phyloP scores from a whole-genome alignment of 1,140 invertebrate species.

The Drosophila simulans region DNA sequence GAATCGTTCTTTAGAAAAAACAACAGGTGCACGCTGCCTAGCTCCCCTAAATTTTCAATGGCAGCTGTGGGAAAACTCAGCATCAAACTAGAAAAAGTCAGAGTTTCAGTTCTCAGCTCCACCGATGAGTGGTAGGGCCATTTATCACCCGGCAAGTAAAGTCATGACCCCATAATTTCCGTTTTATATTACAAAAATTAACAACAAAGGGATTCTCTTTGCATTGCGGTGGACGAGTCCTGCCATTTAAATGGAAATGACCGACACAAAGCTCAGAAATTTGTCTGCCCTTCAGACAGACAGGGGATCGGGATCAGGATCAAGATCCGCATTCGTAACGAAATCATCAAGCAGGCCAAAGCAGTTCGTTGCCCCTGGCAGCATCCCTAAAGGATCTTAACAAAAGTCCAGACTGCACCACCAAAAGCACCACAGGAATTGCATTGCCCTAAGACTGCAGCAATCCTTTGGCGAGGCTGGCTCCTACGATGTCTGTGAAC shows the following conservation, averaged over 20 bases:
- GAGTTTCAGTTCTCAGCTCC: slow-evolving; percentile 18
- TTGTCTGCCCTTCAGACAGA: slow-evolving; percentile 38
- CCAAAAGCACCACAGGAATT: slow-evolving; percentile 36
- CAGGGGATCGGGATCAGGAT: slow-evolving; percentile 16
- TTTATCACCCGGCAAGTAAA: slow-evolving; percentile 57
- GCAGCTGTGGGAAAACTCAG: slow-evolving; percentile 56
- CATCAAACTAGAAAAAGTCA: not conserved
- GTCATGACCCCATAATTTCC: slow-evolving; percentile 71
- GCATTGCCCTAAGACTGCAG: slow-evolving; percentile 34
- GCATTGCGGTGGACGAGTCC: slow-evolving; percentile 23
- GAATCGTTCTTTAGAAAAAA: slow-evolving; percentile 61
- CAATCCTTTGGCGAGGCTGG: slow-evolving; percentile 38
- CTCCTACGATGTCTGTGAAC: slow-evolving; percentile 70
- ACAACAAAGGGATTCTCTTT: slow-evolving; percentile 33
- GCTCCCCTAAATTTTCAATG: slow-evolving; percentile 19
- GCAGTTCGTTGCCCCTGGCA: slow-evolving; percentile 73
- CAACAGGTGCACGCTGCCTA: slow-evolving; percentile 50
- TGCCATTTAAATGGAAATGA: slow-evolving; percentile 61
- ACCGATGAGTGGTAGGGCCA: slow-evolving; percentile 13
- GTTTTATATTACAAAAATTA: slow-evolving; percentile 40
- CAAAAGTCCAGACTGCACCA: slow-evolving; percentile 63
- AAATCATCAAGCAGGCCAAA: slow-evolving; percentile 42
- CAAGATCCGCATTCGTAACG: slow-evolving; percentile 24
- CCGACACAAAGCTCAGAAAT: slow-evolving; percentile 37
- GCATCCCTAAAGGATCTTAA: slow-evolving; percentile 54